These are phyloP conservation scores for Enteromius argenteus DNA, from an alignment of 2,797 vertebrate genomes.

Conservation along the genomic window DNA sequence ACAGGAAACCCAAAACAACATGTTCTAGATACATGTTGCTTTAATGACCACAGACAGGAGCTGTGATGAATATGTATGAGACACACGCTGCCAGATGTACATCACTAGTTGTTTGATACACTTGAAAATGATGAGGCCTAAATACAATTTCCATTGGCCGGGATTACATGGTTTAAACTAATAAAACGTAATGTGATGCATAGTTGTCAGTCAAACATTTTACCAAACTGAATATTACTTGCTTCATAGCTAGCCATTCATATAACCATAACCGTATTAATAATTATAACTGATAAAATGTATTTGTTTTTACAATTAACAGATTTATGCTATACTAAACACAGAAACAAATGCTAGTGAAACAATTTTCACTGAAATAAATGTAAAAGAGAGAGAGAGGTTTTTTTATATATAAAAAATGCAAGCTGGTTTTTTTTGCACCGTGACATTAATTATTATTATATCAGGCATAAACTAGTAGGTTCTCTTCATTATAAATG, in stretches of 20 bases:
- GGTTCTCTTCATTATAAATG: background rate
- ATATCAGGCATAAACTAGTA: background rate
- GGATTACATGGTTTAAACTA: background rate
- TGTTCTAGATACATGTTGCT: conserved; percentile 53
- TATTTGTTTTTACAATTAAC: background rate
- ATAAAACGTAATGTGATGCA: background rate
- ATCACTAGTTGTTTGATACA: background rate
- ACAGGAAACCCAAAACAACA: conserved; percentile 66
- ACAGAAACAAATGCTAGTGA: too few species aligned
- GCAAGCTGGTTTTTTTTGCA: too few species aligned
- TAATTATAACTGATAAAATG: background rate
- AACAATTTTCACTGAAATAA: too few species aligned
- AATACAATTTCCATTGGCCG: background rate
- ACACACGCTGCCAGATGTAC: conserved; percentile 14
- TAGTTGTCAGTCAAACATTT: background rate
- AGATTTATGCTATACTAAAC: background rate
- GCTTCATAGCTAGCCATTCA: background rate
- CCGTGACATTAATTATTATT: background rate
- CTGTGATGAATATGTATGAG: conserved; percentile 41
- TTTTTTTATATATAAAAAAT: background rate
- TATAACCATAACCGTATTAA: background rate
- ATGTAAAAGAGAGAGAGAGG: too few species aligned
- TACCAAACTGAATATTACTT: background rate
- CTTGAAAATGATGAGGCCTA: too few species aligned
- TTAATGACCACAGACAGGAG: conserved; percentile 65